Base-by-base conservation (phyloP, 2,113 vertebrate species). In the Apaloderma vittatum region DNA sequence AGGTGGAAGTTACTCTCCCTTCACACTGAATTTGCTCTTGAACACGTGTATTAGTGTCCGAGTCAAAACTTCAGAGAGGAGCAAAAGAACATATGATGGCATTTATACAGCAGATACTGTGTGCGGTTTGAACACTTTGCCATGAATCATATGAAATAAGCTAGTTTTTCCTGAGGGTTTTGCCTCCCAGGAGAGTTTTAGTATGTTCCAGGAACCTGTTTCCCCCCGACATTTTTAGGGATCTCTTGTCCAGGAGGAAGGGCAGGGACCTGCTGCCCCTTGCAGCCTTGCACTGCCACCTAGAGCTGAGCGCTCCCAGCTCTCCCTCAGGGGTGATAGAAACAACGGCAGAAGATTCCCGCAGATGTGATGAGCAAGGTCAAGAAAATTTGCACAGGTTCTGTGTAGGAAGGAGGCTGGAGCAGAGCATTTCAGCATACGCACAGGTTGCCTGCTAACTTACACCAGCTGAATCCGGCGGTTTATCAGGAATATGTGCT, bases 361-460 rank as follows among this genome's bases (percentile, higher is more conserved):
- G 9, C 26, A 22, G 32, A 2, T 5, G 17, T 3, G 37, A 57
- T 43, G 55, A 62, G 19, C 26, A 40, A 20, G n/a, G 17, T 1
- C 48, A 43, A 0, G 17, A 30, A 46, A 24, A n/a, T 29, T 34
- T 48, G 8, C 6, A 6, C 10, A 49, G 21, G 36, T 27, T 21
- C 23, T 61, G 32, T 9, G 0, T 3, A 20, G 71, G 30, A 70
- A 11, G 11, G 58, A 61, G 22, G 32, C 15, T 46, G 51, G 24
- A 59, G 49, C 34, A 27, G 54, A 30, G 7, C 0, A 2, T 45
- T 70, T 79, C 34, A 19, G 20, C 3, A 1, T 12, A 4, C 0
- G 3, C 10, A 2, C 20, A 5, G 26, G n/a, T 15, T 73, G 49
- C 34, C 59, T 0, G 0, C 46, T n/a, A 34, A 40, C 3, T 59